Evolutionary conservation across 2,888 invertebrate genomes (phyloP).

Genomic region (Cheilosia variabilis): DNA sequence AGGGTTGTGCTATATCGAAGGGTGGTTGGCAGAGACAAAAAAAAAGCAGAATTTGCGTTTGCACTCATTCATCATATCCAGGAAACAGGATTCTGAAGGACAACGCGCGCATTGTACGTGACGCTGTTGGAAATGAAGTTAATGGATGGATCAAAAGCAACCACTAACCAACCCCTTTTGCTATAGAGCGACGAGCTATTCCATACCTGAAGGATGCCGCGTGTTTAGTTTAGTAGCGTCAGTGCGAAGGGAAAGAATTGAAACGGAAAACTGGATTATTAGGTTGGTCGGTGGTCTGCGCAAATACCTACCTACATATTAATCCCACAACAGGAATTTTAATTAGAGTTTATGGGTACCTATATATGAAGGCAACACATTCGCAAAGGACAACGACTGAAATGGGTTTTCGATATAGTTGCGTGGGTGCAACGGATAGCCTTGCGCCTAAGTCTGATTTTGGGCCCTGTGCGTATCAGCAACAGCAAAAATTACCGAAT

Average conservation of each 20-base stretch:
- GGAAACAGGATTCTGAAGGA: conserved; percentile 60
- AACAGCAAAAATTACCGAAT: no score
- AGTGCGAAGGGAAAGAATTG: background rate
- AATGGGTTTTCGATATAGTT: background rate
- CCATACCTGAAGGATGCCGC: conserved; percentile 19
- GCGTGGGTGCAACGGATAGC: no score
- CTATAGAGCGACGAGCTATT: conserved; percentile 12
- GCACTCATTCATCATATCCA: conserved; percentile 46
- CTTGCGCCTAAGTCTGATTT: no score
- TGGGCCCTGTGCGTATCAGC: no score
- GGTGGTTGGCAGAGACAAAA: background rate
- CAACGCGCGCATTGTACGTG: conserved; percentile 55
- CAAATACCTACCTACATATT: background rate
- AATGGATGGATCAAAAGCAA: conserved; percentile 65
- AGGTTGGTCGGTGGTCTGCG: conserved; percentile 5
- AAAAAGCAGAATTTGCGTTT: conserved; percentile 31
- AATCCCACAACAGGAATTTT: background rate
- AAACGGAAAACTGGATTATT: conserved; percentile 50
- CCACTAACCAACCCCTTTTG: conserved; percentile 47
- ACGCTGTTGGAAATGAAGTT: conserved; percentile 59
- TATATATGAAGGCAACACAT: background rate
- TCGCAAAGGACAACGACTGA: background rate
- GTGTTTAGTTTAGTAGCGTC: background rate
- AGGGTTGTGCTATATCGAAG: conserved; percentile 36
- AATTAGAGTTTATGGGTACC: background rate